Evolutionary conservation across 2,113 vertebrate species (phyloP), one percentile per base, ranked within the genome.

Genomic region (Chamaetylas fuelleborni): DNA sequence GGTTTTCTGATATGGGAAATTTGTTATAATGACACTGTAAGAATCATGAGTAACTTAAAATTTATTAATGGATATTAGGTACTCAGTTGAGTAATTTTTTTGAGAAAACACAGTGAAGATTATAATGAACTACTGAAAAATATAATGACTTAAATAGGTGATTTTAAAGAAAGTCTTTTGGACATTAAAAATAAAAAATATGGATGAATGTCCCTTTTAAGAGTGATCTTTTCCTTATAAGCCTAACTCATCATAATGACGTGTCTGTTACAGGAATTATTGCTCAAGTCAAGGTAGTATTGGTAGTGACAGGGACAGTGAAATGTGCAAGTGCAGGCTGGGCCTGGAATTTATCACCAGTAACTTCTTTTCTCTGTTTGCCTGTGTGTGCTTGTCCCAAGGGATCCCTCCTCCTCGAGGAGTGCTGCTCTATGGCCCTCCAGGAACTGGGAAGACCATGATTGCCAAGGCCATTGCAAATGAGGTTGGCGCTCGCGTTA

Each of bases 371-470:
- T 38, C 25, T 93, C 81, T 93, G 24, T 82, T 69, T 88, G 62
- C 76, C 18, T 95, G 78, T 86, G 40, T 94, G 83, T 76, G 29
- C 66, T 66, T 73, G 69, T 77, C 91, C 82, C 2, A 94, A 99
- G 99, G 99, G 61, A 99, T 99, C 95, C 94, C 98, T 12, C 98
- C 99, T 54, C 99, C 99, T 20, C 95, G 99, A 93, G 99, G 99
- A 43, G 98, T 99, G 23, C 97, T 99, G 5, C 96, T 99, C 5
- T 99, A 99, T 15, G 99, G 99, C 5, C 99, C 99, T 24, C 99
- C 99, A 0, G 99, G 99, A 36, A 99, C 99, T 3, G 99, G 99
- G 36, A 99, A 99, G 96, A 99, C 99, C 4, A 98, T 99, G 98
- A 99, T 99, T 88, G 99, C 99, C 83, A 98, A 98, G 96, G 99